Evolutionary conservation across 2,113 vertebrate species (phyloP).

Genomic region (Pseudorectes ferrugineus): DNA sequence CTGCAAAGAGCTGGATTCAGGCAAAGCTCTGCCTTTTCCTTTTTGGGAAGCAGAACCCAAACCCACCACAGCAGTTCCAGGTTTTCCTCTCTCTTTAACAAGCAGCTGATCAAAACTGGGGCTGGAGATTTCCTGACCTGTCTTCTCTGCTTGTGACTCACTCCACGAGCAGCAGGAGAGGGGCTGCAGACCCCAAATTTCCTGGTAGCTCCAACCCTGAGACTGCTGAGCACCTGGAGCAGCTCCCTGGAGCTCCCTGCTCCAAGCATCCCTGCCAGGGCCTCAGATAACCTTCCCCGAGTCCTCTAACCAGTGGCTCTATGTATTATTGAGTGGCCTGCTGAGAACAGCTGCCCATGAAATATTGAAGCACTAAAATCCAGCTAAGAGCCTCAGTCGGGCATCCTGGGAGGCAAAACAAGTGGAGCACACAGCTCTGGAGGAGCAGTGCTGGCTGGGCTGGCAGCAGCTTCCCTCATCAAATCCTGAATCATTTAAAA

Average conservation of each 20-base stretch:
- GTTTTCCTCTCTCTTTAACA: neutral
- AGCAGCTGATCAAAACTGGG: neutral
- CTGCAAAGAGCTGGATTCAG: neutral
- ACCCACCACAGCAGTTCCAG: neutral
- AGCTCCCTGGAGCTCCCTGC: neutral
- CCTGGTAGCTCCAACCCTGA: neutral
- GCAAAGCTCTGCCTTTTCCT: neutral
- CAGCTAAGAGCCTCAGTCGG: conserved; percentile 34
- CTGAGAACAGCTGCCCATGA: conserved; percentile 61
- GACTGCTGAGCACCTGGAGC: neutral
- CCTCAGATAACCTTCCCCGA: conserved; percentile 44
- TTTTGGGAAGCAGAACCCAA: neutral
- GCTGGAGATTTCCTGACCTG: neutral
- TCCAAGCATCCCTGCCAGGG: neutral
- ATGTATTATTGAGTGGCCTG: conserved; percentile 65
- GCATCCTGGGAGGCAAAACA: conserved; percentile 21
- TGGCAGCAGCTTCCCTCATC: neutral
- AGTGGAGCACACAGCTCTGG: neutral
- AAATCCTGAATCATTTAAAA: conserved; percentile 30
- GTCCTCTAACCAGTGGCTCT: conserved; percentile 1
- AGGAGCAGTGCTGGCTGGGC: neutral
- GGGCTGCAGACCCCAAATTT: neutral
- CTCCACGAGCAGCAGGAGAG: neutral
- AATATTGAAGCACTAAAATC: conserved; percentile 64
- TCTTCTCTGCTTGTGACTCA: neutral